These are phyloP conservation scores for human DNA, from an alignment of 2,113 vertebrate genomes.

Conservation along the genomic window GRCh38 chr9:28603001-28603500, in stretches of 20 bases:
- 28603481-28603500: not conserved
- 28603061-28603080: not conserved
- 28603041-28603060: conserved; percentile 40
- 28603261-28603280: not conserved
- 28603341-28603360: not conserved
- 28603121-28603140: not conserved
- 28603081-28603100: not conserved
- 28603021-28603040: not conserved
- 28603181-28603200: not conserved
- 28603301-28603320: not conserved
- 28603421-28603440: not conserved
- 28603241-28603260: not conserved
- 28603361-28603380: not conserved
- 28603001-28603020: conserved; percentile 19
- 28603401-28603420: not conserved
- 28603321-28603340: not conserved
- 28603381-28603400: not conserved
- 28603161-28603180: not conserved
- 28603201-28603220: not conserved
- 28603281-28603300: not conserved
- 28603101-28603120: not conserved
- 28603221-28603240: not conserved
- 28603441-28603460: not conserved
- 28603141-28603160: not conserved
- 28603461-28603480: not conserved